Percentiles rank a stretch among this genome's conserved stretches.
Evolutionary conservation across 2,113 vertebrate genomes (phyloP).

Genomic region (Emydura subglobosa): DNA sequence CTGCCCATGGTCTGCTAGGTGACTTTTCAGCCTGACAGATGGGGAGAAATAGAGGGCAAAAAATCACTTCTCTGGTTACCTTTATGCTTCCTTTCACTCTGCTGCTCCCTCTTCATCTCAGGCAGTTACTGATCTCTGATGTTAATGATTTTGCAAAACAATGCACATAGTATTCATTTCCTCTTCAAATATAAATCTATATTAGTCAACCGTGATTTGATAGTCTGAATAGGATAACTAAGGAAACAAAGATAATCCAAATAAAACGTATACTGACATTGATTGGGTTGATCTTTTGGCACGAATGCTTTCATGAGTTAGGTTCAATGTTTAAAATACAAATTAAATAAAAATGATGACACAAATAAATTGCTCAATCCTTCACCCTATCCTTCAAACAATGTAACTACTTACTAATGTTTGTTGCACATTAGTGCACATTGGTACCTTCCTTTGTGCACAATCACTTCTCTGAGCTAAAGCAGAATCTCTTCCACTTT

Average conservation of each 20-base stretch:
- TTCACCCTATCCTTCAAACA: not conserved
- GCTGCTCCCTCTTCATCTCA: not conserved
- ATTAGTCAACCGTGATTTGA: slow-evolving; percentile 5
- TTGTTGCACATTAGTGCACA: not conserved
- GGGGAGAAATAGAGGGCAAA: not conserved
- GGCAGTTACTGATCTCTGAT: not conserved
- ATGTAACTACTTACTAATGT: slow-evolving; percentile 6
- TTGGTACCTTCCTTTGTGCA: not conserved
- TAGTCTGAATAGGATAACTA: not conserved
- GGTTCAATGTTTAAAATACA: not conserved
- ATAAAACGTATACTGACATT: not conserved
- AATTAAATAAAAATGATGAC: too few species aligned
- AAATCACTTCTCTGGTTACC: slow-evolving; percentile 21
- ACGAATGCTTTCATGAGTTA: not conserved
- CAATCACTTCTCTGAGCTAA: not conserved
- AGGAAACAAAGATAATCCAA: not conserved
- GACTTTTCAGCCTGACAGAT: not conserved
- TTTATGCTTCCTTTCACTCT: slow-evolving; percentile 7
- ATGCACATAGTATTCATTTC: not conserved
- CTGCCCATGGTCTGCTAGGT: slow-evolving; percentile 34
- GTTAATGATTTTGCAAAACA: not conserved
- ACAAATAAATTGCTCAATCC: not conserved
- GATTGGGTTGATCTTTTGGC: not conserved
- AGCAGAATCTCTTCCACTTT: not conserved
- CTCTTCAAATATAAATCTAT: not conserved